Percentiles rank a stretch among this genome's conserved stretches.
phyloP scores from a whole-genome alignment of 1,140 invertebrate genomes.

The Sycophaga agraensis region DNA sequence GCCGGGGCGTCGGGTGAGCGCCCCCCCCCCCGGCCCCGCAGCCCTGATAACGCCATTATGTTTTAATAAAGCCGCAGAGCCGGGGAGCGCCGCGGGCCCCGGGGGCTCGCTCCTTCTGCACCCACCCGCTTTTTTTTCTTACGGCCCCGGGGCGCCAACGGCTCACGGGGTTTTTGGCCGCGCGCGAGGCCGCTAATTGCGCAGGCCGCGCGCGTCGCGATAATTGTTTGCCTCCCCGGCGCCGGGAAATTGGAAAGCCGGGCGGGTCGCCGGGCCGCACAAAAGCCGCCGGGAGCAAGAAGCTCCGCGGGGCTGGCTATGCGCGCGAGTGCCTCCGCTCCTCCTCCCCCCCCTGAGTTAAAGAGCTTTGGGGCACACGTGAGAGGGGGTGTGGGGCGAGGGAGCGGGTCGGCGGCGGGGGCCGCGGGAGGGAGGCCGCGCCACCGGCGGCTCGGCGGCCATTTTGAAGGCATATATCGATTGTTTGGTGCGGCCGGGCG shows the following conservation, averaged over 20 bases:
- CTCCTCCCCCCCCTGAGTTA: slow-evolving; percentile 43
- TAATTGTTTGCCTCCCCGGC: neutral
- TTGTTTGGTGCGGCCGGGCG: slow-evolving; percentile 60
- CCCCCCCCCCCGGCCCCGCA: slow-evolving; percentile 28
- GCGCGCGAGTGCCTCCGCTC: no score
- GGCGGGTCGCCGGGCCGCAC: neutral
- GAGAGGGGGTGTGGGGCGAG: slow-evolving; percentile 43
- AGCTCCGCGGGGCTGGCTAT: neutral
- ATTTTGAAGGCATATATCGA: slow-evolving; percentile 62
- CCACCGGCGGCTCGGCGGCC: slow-evolving; percentile 57
- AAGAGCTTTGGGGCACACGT: slow-evolving; percentile 58
- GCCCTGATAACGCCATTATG: slow-evolving; percentile 51
- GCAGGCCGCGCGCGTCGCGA: neutral
- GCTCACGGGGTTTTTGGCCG: neutral
- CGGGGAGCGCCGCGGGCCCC: neutral
- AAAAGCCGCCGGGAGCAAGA: slow-evolving; percentile 21
- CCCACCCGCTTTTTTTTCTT: slow-evolving; percentile 26
- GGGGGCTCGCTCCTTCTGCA: neutral
- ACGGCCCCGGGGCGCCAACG: slow-evolving; percentile 23
- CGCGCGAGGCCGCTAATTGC: no score
- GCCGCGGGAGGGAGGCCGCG: neutral
- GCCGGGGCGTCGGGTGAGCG: no score
- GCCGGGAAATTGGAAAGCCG: slow-evolving; percentile 25
- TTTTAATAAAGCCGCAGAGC: slow-evolving; percentile 49
- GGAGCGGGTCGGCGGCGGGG: no score